Conservation (phyloP, 2,888 invertebrate genomes). For the Ichneumoninae sp. region DNA sequence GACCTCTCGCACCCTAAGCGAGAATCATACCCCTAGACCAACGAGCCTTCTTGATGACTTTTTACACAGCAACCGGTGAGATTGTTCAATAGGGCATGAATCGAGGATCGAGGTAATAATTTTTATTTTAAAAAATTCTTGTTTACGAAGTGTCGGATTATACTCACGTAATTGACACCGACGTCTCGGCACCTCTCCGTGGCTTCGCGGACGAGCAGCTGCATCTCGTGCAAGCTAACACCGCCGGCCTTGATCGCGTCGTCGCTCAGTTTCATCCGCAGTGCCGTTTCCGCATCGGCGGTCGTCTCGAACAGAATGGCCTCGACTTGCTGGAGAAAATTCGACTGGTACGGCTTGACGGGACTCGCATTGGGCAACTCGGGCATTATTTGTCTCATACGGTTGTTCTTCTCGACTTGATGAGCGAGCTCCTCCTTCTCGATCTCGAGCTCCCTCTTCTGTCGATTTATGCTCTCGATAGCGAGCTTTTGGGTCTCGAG, state of each 20-base stretch:
- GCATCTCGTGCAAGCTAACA: constrained; percentile 82
- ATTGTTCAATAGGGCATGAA: not conserved
- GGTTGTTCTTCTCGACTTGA: constrained; percentile 84
- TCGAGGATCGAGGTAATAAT: not conserved
- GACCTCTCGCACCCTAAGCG: constrained; percentile 87
- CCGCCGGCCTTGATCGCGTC: constrained; percentile 79
- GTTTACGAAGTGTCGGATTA: constrained; percentile 5
- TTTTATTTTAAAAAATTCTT: constrained; percentile 2
- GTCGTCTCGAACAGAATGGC: constrained; percentile 84
- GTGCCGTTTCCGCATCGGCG: constrained; percentile 77
- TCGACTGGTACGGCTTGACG: constrained; percentile 85
- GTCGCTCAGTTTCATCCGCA: constrained; percentile 76
- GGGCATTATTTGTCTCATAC: constrained; percentile 84
- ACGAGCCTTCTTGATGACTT: constrained; percentile 57
- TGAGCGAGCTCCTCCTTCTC: constrained; percentile 81
- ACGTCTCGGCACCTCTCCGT: constrained; percentile 81
- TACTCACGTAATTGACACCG: constrained; percentile 81
- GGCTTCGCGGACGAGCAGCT: constrained; percentile 82
- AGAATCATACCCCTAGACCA: constrained; percentile 86
- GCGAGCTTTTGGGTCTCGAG: constrained; percentile 81
- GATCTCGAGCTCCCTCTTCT: constrained; percentile 79
- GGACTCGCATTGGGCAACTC: constrained; percentile 80
- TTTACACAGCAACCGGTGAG: too few species aligned
- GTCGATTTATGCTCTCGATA: constrained; percentile 79
- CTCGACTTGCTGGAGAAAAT: constrained; percentile 86